A percentile compares a stretch with the other conserved stretches of the same genome.
These are phyloP conservation scores for Sarcophaga bullata DNA, from an alignment of 1,140 invertebrate genomes.

Conservation along the genomic window DNA sequence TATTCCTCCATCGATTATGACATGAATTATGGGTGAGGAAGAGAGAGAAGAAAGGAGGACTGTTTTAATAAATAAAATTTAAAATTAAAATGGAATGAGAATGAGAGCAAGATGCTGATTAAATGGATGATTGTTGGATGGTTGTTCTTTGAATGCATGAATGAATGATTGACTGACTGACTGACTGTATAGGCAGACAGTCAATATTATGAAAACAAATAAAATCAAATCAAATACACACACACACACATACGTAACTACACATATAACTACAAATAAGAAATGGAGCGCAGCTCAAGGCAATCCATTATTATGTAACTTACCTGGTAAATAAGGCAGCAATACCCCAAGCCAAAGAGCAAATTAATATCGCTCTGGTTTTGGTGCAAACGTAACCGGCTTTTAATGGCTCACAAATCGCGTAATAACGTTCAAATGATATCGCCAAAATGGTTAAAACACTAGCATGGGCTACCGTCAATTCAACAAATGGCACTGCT, in stretches of 20 bases:
- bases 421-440: conserved; percentile 94
- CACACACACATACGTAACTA: too few relatives aligned
- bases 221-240: background rate
- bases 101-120: background rate
- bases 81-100: background rate
- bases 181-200: background rate
- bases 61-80: background rate
- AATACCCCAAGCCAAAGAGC: conserved; percentile 84
- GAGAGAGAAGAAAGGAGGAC: too few relatives aligned
- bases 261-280: too few relatives aligned
- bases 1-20: background rate
- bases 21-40: background rate
- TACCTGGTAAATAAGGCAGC: conserved; percentile 88
- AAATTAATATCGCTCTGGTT: conserved; percentile 83
- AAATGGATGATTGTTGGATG: background rate
- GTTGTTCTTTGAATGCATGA: too few relatives aligned
- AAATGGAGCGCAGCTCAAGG: background rate
- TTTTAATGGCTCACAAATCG: conserved; percentile 90
- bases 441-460: conserved; percentile 93
- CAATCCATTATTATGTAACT: too few relatives aligned
- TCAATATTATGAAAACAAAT: background rate
- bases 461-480: conserved; percentile 92
- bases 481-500: conserved; percentile 90
- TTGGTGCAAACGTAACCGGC: conserved; percentile 92
- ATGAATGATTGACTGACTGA: too few relatives aligned